Conservation (phyloP, 1,140 invertebrate genomes). For the Nasonia giraulti region DNA sequence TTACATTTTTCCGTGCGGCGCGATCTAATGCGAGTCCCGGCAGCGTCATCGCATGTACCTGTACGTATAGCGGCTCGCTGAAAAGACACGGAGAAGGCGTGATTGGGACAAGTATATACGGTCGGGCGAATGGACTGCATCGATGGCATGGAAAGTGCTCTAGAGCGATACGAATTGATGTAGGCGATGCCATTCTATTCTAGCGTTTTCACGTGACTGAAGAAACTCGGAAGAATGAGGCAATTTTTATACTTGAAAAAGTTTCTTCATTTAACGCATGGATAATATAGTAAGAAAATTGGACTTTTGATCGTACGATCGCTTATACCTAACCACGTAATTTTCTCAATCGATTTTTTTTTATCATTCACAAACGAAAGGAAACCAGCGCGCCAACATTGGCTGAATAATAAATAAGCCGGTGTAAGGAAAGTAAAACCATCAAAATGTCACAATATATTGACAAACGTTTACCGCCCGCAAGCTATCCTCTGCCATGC, state of each 20-base stretch:
- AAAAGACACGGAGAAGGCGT: constrained; percentile 10
- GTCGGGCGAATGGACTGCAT: background rate
- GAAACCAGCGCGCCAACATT: background rate
- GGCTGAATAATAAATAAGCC: too few species aligned
- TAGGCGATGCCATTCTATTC: too few species aligned
- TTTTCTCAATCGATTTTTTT: background rate
- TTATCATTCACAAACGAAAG: background rate
- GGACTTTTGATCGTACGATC: background rate
- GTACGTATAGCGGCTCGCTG: constrained; percentile 26
- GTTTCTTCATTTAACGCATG: background rate
- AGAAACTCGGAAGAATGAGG: too few species aligned
- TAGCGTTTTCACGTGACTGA: too few species aligned
- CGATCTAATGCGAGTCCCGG: constrained; percentile 1
- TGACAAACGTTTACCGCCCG: too few species aligned
- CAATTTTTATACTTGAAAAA: too few species aligned
- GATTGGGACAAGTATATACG: constrained; percentile 36
- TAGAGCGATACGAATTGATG: background rate
- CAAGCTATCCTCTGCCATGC: too few species aligned
- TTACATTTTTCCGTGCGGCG: constrained; percentile 49
- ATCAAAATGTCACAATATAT: background rate
- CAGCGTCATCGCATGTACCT: background rate
- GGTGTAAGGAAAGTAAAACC: background rate
- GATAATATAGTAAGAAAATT: background rate
- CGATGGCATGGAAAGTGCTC: background rate
- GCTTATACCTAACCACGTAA: background rate